Conservation (phyloP, 1,140 invertebrate genomes). For the Drosophila seguyi region DNA sequence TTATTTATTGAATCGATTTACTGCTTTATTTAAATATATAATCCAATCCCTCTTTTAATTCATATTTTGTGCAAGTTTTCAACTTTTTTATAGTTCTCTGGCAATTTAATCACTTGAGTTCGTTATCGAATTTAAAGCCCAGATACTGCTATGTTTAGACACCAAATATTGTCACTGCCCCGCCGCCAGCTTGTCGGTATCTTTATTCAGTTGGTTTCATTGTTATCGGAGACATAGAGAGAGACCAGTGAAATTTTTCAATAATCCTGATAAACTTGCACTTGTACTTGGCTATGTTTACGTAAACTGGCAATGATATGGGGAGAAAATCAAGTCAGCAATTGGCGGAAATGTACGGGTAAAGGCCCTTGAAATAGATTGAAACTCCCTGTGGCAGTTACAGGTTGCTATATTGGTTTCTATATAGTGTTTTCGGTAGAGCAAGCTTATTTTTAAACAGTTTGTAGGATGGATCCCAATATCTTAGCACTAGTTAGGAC, state of each 20-base stretch:
- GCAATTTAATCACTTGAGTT: neutral
- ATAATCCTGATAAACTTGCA: neutral
- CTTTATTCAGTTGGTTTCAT: constrained; percentile 11
- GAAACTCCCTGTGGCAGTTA: neutral
- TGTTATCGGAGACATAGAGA: neutral
- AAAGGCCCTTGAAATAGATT: neutral
- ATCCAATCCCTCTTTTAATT: too few species aligned
- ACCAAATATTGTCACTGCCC: constrained; percentile 6
- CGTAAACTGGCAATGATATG: neutral
- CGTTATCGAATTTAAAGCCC: constrained; percentile 7
- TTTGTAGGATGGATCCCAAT: too few species aligned
- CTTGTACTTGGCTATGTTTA: neutral
- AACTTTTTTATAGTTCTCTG: neutral
- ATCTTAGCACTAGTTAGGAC: too few species aligned
- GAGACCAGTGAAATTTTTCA: neutral
- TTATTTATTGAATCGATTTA: neutral
- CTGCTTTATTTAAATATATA: neutral
- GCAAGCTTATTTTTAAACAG: too few species aligned
- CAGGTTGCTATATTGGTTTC: neutral
- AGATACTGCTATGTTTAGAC: constrained; percentile 10
- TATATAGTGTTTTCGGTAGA: neutral
- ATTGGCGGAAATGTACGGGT: constrained; percentile 1
- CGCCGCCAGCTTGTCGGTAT: constrained; percentile 1
- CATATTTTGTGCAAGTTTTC: neutral
- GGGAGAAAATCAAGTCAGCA: neutral